Evolutionary conservation across 1,140 invertebrate species (phyloP).

Genomic region (Kradibia gibbosae): DNA sequence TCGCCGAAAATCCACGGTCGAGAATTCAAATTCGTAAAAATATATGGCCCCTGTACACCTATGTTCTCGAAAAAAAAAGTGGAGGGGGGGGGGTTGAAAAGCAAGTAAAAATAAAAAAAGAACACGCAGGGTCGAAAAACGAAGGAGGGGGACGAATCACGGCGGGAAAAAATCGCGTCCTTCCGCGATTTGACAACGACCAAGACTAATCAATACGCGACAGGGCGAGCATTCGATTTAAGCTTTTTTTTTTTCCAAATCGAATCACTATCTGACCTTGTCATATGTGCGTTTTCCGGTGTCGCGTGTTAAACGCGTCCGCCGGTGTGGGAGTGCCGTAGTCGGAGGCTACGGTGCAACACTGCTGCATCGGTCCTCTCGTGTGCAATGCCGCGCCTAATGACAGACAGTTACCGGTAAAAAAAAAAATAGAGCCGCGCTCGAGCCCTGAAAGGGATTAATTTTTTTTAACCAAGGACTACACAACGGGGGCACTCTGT

Average conservation of each 20-base stretch:
- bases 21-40: no score
- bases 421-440: constrained; percentile 66
- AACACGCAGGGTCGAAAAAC: constrained; percentile 54
- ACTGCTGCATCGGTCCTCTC: not conserved
- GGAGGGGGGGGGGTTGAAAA: constrained; percentile 19
- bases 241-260: constrained; percentile 62
- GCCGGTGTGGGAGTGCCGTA: not conserved
- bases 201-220: constrained; percentile 72
- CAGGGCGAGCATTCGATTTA: constrained; percentile 66
- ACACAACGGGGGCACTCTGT: constrained; percentile 29
- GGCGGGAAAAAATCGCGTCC: constrained; percentile 54
- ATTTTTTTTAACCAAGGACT: constrained; percentile 47
- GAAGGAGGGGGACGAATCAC: constrained; percentile 56
- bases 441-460: constrained; percentile 46
- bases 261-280: constrained; percentile 74
- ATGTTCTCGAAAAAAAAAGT: constrained; percentile 25
- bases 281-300: constrained; percentile 70
- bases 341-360: not conserved
- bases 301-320: constrained; percentile 52
- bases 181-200: constrained; percentile 72
- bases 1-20: no score
- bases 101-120: no score
- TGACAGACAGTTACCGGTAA: constrained; percentile 70
- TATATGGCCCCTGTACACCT: constrained; percentile 11
- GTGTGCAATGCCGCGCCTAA: constrained; percentile 66